Base-by-base conservation (phyloP, 2,113 vertebrate genomes). In the Lamprologus sp. region DNA sequence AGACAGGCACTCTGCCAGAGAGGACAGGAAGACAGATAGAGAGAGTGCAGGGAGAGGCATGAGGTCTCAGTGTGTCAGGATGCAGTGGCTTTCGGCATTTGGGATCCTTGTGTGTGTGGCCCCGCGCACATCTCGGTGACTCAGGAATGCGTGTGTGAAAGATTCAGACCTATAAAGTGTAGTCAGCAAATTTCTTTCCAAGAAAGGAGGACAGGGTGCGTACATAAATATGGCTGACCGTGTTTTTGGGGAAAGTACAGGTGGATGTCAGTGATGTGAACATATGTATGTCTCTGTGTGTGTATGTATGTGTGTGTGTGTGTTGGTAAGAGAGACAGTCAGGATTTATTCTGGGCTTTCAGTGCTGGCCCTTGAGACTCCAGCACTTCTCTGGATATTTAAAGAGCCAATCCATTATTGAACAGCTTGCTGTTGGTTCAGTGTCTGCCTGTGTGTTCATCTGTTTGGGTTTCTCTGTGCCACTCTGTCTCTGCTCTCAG, bases 391-490 rank as follows among this genome's bases (percentile, higher is more conserved):
- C 54, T 81, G 85, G 92, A 90, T 94, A 93, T 94, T 94, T 94
- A 87, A 93, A 92, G 90, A 91, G 83, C 68, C 79, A 42, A 92
- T 93, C 83, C 83, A 95, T 95, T 92, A 95, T 93, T 94, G 87
- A 94, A 70, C 84, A 92, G 87, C 84, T 79, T 79, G 82, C 81
- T 92, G 70, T 85, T 88, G 87, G 83, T 68, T 89, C 47, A 37
- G 26, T 47, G 86, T 13, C 87, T 83, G 70, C n/a, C 45, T 51
- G 23, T 84, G 53, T 81, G 60, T 82, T 89, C 49, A 54, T 80
- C 35, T 77, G 73, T 77, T 77, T 77, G 42, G 14, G 33, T 54
- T 35, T 83, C 63, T 81, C 47, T 84, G 13, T 79, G 17, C 17
- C 35, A 7, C 33, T 81, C 10, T 81, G 70, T 79, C 47, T 23